These are phyloP conservation scores for Aphelocoma coerulescens DNA, from an alignment of 2,113 vertebrate genomes.

Conservation along the genomic window DNA sequence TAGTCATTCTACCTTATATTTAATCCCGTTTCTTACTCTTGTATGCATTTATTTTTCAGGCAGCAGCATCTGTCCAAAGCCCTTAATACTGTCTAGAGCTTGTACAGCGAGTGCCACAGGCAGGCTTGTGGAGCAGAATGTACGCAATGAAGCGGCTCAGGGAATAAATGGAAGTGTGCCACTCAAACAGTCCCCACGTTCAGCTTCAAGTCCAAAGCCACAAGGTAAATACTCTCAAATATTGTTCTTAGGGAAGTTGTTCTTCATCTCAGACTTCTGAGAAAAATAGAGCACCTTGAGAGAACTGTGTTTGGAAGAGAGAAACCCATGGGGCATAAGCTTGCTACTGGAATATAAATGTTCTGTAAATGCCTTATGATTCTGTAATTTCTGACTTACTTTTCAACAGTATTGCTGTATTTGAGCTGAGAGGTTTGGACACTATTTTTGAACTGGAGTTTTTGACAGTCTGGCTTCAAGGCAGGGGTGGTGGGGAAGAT, in stretches of 20 bases:
- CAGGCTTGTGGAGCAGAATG: slow-evolving; percentile 50
- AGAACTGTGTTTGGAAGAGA: not conserved
- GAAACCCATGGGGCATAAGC: not conserved
- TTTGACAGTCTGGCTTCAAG: not conserved
- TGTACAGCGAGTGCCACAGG: slow-evolving; percentile 35
- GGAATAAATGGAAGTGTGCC: slow-evolving; percentile 77
- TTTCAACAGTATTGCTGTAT: not conserved
- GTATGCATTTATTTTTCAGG: slow-evolving; percentile 50
- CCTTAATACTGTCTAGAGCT: slow-evolving; percentile 22
- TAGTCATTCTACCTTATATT: not conserved
- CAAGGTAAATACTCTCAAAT: slow-evolving; percentile 58
- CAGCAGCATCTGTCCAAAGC: slow-evolving; percentile 69
- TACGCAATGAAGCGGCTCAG: slow-evolving; percentile 59
- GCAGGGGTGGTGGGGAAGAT: not conserved
- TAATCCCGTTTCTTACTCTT: not conserved
- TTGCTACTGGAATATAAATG: not conserved
- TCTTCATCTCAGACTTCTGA: not conserved
- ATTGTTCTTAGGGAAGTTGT: not conserved
- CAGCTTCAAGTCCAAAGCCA: slow-evolving; percentile 74
- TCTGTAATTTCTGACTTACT: not conserved
- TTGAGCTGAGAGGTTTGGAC: not conserved
- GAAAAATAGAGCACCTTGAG: not conserved
- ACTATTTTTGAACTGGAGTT: not conserved
- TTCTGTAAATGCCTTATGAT: not conserved
- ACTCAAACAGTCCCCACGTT: slow-evolving; percentile 29